Evolutionary conservation across 2,888 invertebrate species (phyloP), one percentile per base, ranked within the genome.

Genomic region (Leptodirus hochenwartii): DNA sequence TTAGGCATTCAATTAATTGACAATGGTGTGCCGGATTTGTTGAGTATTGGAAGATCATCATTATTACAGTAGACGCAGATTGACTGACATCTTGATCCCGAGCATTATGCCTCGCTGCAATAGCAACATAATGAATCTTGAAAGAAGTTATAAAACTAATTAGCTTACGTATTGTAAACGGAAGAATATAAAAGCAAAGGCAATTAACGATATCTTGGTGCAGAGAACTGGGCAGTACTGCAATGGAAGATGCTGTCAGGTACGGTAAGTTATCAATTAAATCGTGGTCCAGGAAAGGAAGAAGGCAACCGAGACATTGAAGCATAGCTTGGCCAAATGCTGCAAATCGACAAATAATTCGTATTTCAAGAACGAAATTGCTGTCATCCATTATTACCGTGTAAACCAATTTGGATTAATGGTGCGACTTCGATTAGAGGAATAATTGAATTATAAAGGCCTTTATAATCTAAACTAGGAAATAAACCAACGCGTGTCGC

Each of bases 31-130:
- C 91, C 46, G 88, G 80, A 57, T 90, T 90, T 38, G 69, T 79
- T 1, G 91, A 88, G 53, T 95, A 91, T 52, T 96, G 95, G 49
- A 96, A 81, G 16, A 96, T 82, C 75, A 95, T 81, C 84, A 96
- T 93, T 34, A 98, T 73, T 32, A 96, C 85, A 20, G 93, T 82
- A 1, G 90, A 80, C 4, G 87, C 77, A 3, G 82, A 82, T 47
- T 84, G 82, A 35, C 78, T 78, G 8, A 81, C 79, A 46, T 81
- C 80, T 38, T 71, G 67, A 37, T 70, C 72, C 44, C 74, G 70
- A n/a, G 74, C 71, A 38, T 66, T 71, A 43, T 70, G 69, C 25
- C 81, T 69, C 9, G 72, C 78, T 78, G 41, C 5, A 50, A 47
- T 14, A 36, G 31, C 22, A 27, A 10, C 6, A 20, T 20, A 20